Base-by-base conservation (phyloP, 1,140 invertebrate species). In the Trachymyrmex septentrionalis region DNA sequence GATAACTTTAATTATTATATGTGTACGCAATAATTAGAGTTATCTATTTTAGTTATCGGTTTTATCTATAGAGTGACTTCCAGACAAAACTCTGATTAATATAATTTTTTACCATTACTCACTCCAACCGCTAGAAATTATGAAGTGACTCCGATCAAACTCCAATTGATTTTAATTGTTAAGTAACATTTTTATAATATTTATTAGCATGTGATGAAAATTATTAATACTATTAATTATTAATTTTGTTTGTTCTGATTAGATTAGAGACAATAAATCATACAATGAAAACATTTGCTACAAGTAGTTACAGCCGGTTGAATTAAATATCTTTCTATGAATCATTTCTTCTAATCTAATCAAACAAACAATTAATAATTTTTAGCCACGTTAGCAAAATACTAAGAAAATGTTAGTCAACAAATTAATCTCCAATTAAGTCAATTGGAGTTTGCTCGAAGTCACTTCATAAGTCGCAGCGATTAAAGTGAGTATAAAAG, bases 401-500 rank as follows among this genome's bases (percentile, higher is more conserved):
- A 2, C 59, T 6, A 16, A 14, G 5, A 44, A 44, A 16, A 21
- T n/a, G 9, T 34, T 34, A 38, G 0, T 66, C 63, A 34, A 19
- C 63, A 66, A 66, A 63, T 63, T 67, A 67, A 44, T 67, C 34
- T n/a, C 2, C 34, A 12, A 67, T 67, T 67, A 67, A 12, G 4
- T 67, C 30, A 5, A 66, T 66, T n/a, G 19, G 16, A 12, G 1
- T 27, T 19, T 27, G 19, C 7, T n/a, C 19, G 7, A 38, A 38
- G 6, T n/a, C 30, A 9, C 19, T 12, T 7, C 30, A 21, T n/a
- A 30, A 50, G 14, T 21, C 16, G 16, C 9, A 30, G 24, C 48
- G 4, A 3, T 30, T 72, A 10, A 10, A 12, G 4, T 38, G 27
- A 21, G 4, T 50, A n/a, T n/a, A n/a, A 55, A 44, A 2, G 38